Base-by-base conservation (phyloP, 1,140 invertebrate species). In the Drosophila navojoa region DNA sequence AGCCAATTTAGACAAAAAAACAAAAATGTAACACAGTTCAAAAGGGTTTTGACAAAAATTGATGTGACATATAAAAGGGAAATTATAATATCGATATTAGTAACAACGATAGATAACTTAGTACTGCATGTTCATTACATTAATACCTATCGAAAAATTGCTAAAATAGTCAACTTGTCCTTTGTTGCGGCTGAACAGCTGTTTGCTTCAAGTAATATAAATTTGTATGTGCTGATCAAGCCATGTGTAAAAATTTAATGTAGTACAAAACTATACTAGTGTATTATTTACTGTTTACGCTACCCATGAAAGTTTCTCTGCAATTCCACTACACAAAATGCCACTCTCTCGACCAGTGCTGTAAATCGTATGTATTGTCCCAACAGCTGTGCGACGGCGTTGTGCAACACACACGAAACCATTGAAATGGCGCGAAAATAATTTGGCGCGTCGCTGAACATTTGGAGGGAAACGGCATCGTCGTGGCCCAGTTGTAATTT, bases 401-500 rank as follows among this genome's bases (percentile, higher is more conserved):
- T 72, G 52, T 53, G 0, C 71, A 76, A 16, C 78, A 78, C 78
- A 76, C 82, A 11, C 15, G 27, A 16, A 16, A 5, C 7, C 11
- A 4, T 25, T 27, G 72, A 71, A 70, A 53, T 74, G 47, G 25
- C 15, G 52, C 50, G 66, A 76, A 71, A 64, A 32, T 54, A 71
- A 58, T 85, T 84, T 89, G 79, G 82, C 82, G 84, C 84, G 68
- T 79, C 71, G 59, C 45, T 53, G 71, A 70, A 70, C 29, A 70
- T 86, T 85, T 85, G 81, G 81, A 85, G 81, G 81, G 81, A 85
- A 85, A 85, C 62, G 70, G 79, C 66, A 79, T 68, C 62, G 42
- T 80, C 64, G 79, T 82, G 79, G 84, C 79, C 76, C 84, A 89
- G 71, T 85, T 80, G 85, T 80, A 90, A 89, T 89, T 84, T 49